Evolutionary conservation across 2,888 invertebrate species (phyloP).

Genomic region (Ctenicera cuprea): DNA sequence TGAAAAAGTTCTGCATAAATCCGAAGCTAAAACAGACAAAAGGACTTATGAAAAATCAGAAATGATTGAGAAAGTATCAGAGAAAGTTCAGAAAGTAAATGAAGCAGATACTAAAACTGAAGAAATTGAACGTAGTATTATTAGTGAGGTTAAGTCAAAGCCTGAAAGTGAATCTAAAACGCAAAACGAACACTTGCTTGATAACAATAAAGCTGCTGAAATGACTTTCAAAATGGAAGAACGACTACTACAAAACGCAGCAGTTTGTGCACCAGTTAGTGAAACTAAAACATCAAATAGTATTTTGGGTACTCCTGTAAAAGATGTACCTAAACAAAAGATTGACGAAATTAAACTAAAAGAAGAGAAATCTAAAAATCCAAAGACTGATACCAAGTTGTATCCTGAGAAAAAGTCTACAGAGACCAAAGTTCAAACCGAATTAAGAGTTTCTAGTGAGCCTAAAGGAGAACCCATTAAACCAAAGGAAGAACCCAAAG

Average conservation of each 20-base stretch:
- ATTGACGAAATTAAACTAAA: slow-evolving; percentile 42
- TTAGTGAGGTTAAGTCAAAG: not conserved
- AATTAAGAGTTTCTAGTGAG: slow-evolving; percentile 71
- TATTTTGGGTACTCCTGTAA: not conserved
- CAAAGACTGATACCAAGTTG: slow-evolving; percentile 32
- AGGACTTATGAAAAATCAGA: slow-evolving; percentile 22
- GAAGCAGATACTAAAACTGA: slow-evolving; percentile 6
- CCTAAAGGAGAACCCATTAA: slow-evolving; percentile 71
- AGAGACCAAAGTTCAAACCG: slow-evolving; percentile 31
- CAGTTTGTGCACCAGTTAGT: not conserved
- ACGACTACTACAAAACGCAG: not conserved
- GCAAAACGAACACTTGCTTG: not conserved
- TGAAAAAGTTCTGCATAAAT: slow-evolving; percentile 21
- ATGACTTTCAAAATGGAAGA: slow-evolving; percentile 27
- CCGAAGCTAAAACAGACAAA: slow-evolving; percentile 35
- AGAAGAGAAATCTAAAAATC: slow-evolving; percentile 41
- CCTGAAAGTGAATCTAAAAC: not conserved
- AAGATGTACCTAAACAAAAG: slow-evolving; percentile 34
- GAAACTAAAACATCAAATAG: not conserved
- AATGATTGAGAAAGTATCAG: slow-evolving; percentile 18
- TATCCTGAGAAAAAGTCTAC: slow-evolving; percentile 15
- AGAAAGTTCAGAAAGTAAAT: slow-evolving; percentile 1
- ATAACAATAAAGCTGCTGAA: slow-evolving; percentile 20
- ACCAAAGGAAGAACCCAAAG: slow-evolving; percentile 72
- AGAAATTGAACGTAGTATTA: slow-evolving; percentile 6